Base-by-base conservation (phyloP, 23 tunicate species). In the Ascidia mentula region DNA sequence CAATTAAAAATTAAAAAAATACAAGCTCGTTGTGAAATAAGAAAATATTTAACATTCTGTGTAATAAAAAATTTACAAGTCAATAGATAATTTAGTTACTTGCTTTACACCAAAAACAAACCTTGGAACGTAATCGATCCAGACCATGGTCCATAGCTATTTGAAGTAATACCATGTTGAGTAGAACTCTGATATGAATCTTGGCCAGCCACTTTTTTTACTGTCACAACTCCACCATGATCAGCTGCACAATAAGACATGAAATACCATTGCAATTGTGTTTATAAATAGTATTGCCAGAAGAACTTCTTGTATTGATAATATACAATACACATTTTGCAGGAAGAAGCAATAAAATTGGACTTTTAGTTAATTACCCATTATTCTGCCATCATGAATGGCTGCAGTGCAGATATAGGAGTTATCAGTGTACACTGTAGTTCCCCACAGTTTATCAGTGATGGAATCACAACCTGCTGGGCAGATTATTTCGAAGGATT, bases 371-470 rank as follows among this genome's bases (percentile, higher is more conserved):
- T n/a, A n/a, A 60, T 36, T 46, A 90, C 96, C 89, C 32, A 75
- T 46, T 12, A 84, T 65, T 40, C 89, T 85, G 35, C 96, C 96
- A 76, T 94, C 94, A 65, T 94, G 98, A 20, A 94, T 88, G 37
- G 98, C 98, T 72, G 98, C 98, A 28, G 89, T 75, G 61, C 98
- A 94, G 37, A 94, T 78, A 46, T 79, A 84, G 4, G 98, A 94
- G 31, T 83, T 82, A 17, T 84, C 87, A 18, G 98, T 80, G 71
- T 94, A 94, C 6, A 88, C 73, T 18, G 74, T 75, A 0, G 98
- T 88, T 8, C 98, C 98, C 82, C 87, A 94, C 40, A 94, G 74
- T 33, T 39, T 36, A 40, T 60, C 79, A 35, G 86, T 45, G 30
- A 76, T 78, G 24, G 46, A 79, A 39, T 94, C 86, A 42, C 92